Evolutionary conservation across 2,797 vertebrate species (phyloP).

Genomic region (Phoeniculus purpureus): DNA sequence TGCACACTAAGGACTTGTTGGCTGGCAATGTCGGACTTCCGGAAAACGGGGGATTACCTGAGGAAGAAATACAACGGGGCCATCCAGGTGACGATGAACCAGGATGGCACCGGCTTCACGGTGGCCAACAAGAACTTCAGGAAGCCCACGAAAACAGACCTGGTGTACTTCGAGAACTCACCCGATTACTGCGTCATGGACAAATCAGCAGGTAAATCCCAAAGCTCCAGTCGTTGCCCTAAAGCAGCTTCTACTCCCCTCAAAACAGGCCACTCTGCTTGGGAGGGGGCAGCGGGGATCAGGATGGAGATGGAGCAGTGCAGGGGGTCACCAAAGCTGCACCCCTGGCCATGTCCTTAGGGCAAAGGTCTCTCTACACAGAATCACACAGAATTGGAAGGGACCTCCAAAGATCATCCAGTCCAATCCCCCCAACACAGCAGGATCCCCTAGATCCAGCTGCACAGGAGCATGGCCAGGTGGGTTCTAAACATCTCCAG

Average conservation of each 20-base stretch:
- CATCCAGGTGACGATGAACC: conserved; percentile 96
- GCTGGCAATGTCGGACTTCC: conserved; percentile 95
- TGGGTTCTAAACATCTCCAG: too few relatives aligned
- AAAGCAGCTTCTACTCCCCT: neutral
- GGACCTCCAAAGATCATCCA: too few relatives aligned
- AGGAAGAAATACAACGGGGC: conserved; percentile 93
- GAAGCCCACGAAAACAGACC: conserved; percentile 90
- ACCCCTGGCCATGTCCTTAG: neutral
- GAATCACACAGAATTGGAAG: too few relatives aligned
- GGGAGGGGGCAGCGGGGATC: too few relatives aligned
- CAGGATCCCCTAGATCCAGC: too few relatives aligned
- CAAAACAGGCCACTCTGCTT: neutral
- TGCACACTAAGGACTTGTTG: conserved; percentile 97
- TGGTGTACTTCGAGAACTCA: conserved; percentile 97
- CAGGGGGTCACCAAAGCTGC: neutral
- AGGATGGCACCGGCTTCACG: conserved; percentile 93
- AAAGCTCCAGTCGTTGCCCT: neutral
- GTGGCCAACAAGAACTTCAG: conserved; percentile 91
- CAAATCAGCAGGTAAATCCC: conserved; percentile 87
- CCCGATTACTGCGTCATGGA: conserved; percentile 96
- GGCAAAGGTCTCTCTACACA: too few relatives aligned
- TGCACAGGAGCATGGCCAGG: too few relatives aligned
- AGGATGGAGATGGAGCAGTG: too few relatives aligned
- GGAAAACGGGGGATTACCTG: conserved; percentile 92
- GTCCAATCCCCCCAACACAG: too few relatives aligned